Percentiles rank a stretch among this genome's conserved stretches.
Evolutionary conservation across 2,113 vertebrate species (phyloP).

Genomic region (Telmatochromis sp.): DNA sequence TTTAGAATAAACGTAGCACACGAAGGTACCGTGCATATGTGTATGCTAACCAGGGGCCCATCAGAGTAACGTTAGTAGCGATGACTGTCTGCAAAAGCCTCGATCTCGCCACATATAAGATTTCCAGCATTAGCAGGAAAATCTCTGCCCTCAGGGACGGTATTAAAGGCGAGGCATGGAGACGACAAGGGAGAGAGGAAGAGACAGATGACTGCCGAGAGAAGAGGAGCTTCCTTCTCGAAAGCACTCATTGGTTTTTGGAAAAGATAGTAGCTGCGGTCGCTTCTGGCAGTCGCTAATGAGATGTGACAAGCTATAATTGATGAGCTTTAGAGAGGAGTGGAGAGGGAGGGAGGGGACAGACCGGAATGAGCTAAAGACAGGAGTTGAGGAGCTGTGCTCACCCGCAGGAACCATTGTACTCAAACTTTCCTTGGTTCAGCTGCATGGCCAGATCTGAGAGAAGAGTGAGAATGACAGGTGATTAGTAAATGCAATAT

Average conservation of each 20-base stretch:
- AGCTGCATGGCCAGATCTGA: conserved; percentile 98
- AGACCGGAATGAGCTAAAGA: conserved; percentile 23
- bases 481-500: not conserved
- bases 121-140: conserved; percentile 45
- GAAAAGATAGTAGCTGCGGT: conserved; percentile 45
- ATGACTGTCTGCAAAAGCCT: conserved; percentile 28
- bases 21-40: not conserved
- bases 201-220: conserved; percentile 43
- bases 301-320: conserved; percentile 67
- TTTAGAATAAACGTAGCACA: not conserved
- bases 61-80: conserved; percentile 9
- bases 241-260: conserved; percentile 43
- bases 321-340: conserved; percentile 35
- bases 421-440: conserved; percentile 99
- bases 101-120: conserved; percentile 34
- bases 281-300: conserved; percentile 64
- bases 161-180: conserved; percentile 24
- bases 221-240: conserved; percentile 22
- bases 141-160: conserved; percentile 17
- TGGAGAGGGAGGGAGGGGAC: not conserved
- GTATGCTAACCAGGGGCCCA: not conserved
- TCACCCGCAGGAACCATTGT: conserved; percentile 97
- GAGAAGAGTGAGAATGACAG: not conserved
- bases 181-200: not conserved
- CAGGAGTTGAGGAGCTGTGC: conserved; percentile 59